These are phyloP conservation scores for Aldrovandia affinis DNA, from an alignment of 2,797 vertebrate species.

Conservation along the genomic window DNA sequence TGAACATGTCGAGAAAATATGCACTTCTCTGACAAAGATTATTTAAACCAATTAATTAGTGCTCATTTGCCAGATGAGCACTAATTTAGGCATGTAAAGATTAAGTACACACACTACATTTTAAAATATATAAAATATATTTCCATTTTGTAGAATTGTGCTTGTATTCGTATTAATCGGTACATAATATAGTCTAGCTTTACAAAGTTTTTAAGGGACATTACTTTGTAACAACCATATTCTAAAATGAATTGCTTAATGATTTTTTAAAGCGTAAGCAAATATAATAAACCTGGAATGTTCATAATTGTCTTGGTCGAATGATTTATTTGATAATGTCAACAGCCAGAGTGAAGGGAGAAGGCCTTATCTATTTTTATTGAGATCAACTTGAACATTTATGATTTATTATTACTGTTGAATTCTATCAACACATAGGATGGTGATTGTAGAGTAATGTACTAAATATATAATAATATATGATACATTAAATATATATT, in stretches of 20 bases:
- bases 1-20: constrained; percentile 70
- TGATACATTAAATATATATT: too few relatives aligned
- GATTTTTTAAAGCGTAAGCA: background rate
- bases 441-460: background rate
- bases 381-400: background rate
- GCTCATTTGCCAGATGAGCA: background rate
- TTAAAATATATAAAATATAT: background rate
- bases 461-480: background rate
- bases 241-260: background rate
- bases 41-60: constrained; percentile 8
- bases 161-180: background rate
- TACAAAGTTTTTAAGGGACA: background rate
- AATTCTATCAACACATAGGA: background rate
- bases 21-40: constrained; percentile 31
- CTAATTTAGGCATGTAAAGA: background rate
- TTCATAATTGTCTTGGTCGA: background rate
- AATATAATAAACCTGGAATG: background rate
- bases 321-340: background rate
- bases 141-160: background rate
- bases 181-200: background rate
- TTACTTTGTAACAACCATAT: background rate
- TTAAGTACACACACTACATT: background rate
- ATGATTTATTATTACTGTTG: background rate
- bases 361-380: background rate
- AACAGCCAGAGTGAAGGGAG: background rate